Conservation (phyloP, 2,888 invertebrate species). For the Diaprepes abbreviatus region DNA sequence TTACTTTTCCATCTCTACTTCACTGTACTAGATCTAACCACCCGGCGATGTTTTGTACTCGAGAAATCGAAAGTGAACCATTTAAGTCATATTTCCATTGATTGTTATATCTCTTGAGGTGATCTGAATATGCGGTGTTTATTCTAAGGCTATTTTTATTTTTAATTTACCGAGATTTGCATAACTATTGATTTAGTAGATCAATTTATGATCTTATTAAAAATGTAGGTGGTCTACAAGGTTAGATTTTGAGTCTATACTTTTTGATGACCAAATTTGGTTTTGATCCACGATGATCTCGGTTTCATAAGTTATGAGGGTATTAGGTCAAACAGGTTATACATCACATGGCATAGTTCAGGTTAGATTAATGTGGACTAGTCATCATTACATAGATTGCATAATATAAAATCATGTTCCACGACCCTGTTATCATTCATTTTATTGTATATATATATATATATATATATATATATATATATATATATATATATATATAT, state of each 20-base stretch:
- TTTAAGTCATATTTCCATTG: constrained; percentile 52
- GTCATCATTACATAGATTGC: too few species aligned
- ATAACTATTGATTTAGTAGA: constrained; percentile 38
- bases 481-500: too few species aligned
- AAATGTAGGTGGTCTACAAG: constrained; percentile 40
- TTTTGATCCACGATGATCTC: constrained; percentile 1
- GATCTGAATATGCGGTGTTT: constrained; percentile 48
- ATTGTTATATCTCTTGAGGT: constrained; percentile 50
- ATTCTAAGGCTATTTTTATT: constrained; percentile 42
- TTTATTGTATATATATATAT: too few species aligned
- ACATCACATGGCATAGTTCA: too few species aligned
- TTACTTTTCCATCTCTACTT: constrained; percentile 3
- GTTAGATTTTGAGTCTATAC: constrained; percentile 6
- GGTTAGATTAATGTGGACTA: too few species aligned
- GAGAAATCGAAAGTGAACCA: constrained; percentile 52
- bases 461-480: too few species aligned
- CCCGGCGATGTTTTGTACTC: constrained; percentile 47
- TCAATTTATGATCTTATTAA: constrained; percentile 19
- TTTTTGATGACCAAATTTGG: constrained; percentile 36
- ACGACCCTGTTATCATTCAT: too few species aligned
- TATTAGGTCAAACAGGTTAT: not conserved
- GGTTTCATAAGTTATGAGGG: not conserved
- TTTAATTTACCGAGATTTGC: constrained; percentile 44
- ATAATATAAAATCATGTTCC: too few species aligned
- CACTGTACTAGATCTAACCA: constrained; percentile 42